Evolutionary conservation across 2,888 invertebrate genomes (phyloP).

Genomic region (Tetragonula carbonaria): DNA sequence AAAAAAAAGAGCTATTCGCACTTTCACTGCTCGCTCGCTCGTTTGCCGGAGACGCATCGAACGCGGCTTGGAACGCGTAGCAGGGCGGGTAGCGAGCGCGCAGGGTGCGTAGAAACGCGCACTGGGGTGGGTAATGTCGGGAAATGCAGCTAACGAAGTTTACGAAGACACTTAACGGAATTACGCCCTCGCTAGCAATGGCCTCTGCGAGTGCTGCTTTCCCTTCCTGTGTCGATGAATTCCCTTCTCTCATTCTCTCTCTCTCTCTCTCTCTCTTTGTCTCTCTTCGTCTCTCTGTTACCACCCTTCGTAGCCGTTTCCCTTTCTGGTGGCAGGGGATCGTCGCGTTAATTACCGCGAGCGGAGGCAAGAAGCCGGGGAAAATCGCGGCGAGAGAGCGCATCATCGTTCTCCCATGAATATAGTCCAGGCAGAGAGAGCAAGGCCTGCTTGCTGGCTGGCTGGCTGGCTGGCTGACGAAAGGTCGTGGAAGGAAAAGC

Average conservation of each 20-base stretch:
- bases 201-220: conserved; percentile 53
- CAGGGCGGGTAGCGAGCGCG: neutral
- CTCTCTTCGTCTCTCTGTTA: conserved; percentile 6
- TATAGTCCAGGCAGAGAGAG: conserved; percentile 12
- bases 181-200: conserved; percentile 73
- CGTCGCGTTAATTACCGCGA: conserved; percentile 73
- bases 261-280: conserved; percentile 13
- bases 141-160: conserved; percentile 81
- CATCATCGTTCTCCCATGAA: conserved; percentile 50
- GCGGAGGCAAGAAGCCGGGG: conserved; percentile 71
- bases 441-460: neutral
- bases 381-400: conserved; percentile 69
- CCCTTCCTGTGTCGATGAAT: conserved; percentile 4
- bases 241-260: conserved; percentile 14
- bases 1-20: neutral
- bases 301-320: conserved; percentile 22
- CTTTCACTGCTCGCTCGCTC: neutral
- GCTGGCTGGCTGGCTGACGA: conserved; percentile 40
- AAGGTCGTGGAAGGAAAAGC: conserved; percentile 66
- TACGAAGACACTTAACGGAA: conserved; percentile 80
- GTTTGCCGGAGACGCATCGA: neutral
- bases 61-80: neutral
- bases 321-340: conserved; percentile 66
- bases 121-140: conserved; percentile 74
- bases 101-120: conserved; percentile 55